A percentile compares a stretch with the other conserved stretches of the same genome.
phyloP scores from a whole-genome alignment of 2,888 invertebrate genomes.

The Hydrotaea diabolus region DNA sequence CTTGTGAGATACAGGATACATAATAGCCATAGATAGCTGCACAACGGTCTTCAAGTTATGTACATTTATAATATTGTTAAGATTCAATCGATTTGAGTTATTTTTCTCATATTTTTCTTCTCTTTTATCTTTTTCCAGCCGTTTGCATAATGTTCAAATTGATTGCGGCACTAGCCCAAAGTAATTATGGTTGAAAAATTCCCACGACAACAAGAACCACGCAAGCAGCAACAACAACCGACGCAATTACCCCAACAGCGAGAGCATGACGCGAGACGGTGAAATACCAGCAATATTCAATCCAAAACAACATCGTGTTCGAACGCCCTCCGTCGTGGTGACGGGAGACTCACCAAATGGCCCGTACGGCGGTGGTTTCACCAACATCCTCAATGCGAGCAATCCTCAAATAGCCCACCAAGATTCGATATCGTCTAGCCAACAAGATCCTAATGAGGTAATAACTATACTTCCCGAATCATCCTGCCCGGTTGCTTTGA shows the following conservation, averaged over 20 bases:
- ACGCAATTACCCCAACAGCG: constrained; percentile 32
- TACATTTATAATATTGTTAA: too few relatives aligned
- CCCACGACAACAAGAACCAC: not conserved
- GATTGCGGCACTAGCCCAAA: not conserved
- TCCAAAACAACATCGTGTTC: constrained; percentile 84
- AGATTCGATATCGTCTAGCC: constrained; percentile 84
- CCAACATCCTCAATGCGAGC: constrained; percentile 81
- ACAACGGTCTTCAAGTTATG: too few relatives aligned
- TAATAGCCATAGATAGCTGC: too few relatives aligned
- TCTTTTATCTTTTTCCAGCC: not conserved
- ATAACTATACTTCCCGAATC: constrained; percentile 76
- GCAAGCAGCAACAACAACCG: not conserved
- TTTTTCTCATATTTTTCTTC: not conserved
- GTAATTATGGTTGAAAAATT: constrained; percentile 12
- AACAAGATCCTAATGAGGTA: constrained; percentile 83
- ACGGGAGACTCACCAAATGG: constrained; percentile 84
- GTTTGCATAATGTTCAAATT: not conserved
- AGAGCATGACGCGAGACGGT: constrained; percentile 86
- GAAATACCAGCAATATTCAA: constrained; percentile 92
- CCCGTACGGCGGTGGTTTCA: constrained; percentile 79
- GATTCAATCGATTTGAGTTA: too few relatives aligned
- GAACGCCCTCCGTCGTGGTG: constrained; percentile 87
- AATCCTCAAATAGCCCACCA: constrained; percentile 82
- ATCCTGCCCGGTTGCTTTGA: constrained; percentile 54
- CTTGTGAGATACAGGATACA: too few relatives aligned